Conservation (phyloP, 2,797 vertebrate species). For the Esox masquinongy region DNA sequence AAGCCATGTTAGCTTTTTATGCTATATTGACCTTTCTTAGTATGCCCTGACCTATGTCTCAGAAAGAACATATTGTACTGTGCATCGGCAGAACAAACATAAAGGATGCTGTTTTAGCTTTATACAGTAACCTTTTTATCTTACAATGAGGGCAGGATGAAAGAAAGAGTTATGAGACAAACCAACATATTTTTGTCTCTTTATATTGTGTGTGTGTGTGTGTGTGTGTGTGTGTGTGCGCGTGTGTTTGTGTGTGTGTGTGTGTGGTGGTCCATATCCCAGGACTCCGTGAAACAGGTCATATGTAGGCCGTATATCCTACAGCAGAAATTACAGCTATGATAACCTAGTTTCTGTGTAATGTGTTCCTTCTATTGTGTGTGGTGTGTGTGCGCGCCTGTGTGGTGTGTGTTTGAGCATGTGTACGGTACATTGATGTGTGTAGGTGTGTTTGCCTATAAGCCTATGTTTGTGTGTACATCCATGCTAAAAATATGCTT, state of each 20-base stretch:
- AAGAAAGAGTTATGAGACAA: background rate
- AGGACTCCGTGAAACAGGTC: slow-evolving; percentile 43
- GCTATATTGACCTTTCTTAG: slow-evolving; percentile 50
- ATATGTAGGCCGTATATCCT: slow-evolving; percentile 51
- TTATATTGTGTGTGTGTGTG: slow-evolving; percentile 1
- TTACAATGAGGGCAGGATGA: background rate
- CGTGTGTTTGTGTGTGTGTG: slow-evolving; percentile 11
- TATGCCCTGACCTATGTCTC: background rate
- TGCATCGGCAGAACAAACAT: background rate
- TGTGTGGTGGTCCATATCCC: slow-evolving; percentile 36
- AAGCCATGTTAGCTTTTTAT: slow-evolving; percentile 37
- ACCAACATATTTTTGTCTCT: slow-evolving; percentile 9
- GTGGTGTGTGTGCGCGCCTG: slow-evolving; percentile 2
- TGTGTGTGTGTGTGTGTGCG: slow-evolving; percentile 4
- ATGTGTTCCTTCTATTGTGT: slow-evolving; percentile 21
- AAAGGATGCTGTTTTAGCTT: background rate
- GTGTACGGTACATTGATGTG: background rate
- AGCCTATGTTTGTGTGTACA: slow-evolving; percentile 2
- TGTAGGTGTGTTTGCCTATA: slow-evolving; percentile 17
- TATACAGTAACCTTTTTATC: background rate
- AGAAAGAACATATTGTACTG: background rate
- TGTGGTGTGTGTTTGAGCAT: background rate
- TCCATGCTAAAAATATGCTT: slow-evolving; percentile 11
- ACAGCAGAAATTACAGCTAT: slow-evolving; percentile 48
- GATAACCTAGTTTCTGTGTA: slow-evolving; percentile 59